Percentiles rank a stretch among this genome's conserved stretches.
phyloP scores from a whole-genome alignment of 2,888 invertebrate species.

The Drosophila diplacantha region DNA sequence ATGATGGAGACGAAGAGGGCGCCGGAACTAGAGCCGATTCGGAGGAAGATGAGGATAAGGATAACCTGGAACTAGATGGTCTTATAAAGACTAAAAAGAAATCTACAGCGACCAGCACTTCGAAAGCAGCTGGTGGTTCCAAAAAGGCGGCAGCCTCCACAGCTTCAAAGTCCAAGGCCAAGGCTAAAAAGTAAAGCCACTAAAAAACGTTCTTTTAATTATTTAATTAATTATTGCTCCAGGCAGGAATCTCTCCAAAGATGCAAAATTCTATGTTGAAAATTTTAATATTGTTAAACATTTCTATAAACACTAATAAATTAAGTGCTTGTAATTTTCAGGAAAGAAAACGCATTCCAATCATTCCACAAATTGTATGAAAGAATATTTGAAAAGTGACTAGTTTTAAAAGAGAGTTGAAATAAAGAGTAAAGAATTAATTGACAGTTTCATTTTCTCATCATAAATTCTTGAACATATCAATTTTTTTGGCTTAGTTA shows the following conservation, averaged over 20 bases:
- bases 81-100: slow-evolving; percentile 83
- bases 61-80: slow-evolving; percentile 84
- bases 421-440: not conserved
- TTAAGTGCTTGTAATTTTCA: not conserved
- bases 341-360: no score
- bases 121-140: slow-evolving; percentile 49
- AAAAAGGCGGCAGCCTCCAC: slow-evolving; percentile 50
- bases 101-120: slow-evolving; percentile 48
- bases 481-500: no score
- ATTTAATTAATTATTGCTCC: not conserved
- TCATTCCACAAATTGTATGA: not conserved
- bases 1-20: slow-evolving; percentile 75
- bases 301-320: not conserved
- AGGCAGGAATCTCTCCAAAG: not conserved
- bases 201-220: not conserved
- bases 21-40: slow-evolving; percentile 66
- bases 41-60: slow-evolving; percentile 79
- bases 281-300: not conserved
- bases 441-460: no score
- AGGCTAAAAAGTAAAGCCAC: slow-evolving; percentile 63
- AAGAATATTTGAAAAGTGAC: not conserved
- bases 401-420: not conserved
- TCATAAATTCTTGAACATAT: no score
- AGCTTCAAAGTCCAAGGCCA: slow-evolving; percentile 53
- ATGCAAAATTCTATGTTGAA: not conserved